Evolutionary conservation across 2,797 vertebrate species (phyloP).

Genomic region (Malurus splendens): DNA sequence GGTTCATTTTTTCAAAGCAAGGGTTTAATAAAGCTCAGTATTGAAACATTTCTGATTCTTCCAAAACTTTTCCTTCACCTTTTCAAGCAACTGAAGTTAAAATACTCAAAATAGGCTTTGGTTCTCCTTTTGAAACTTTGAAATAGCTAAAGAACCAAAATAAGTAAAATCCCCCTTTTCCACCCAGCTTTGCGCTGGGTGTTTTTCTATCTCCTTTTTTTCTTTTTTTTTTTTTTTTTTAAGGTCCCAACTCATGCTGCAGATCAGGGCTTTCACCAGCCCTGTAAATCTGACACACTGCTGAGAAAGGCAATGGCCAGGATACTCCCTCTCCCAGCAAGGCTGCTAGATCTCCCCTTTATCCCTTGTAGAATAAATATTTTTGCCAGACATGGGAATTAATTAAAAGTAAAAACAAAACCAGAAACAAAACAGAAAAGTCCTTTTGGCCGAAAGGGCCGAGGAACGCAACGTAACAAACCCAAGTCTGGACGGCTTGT

Average conservation of each 20-base stretch:
- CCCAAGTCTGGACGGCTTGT: not conserved
- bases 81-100: slow-evolving; percentile 16
- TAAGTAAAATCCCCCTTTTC: not conserved
- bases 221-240: not conserved
- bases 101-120: slow-evolving; percentile 21
- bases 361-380: not conserved
- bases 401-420: not conserved
- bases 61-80: slow-evolving; percentile 10
- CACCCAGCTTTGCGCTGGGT: not conserved
- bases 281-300: not conserved
- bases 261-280: not conserved
- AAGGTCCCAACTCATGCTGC: not conserved
- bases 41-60: not conserved
- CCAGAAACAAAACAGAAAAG: not conserved
- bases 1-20: not conserved
- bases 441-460: slow-evolving; percentile 3
- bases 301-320: not conserved
- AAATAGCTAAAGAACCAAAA: slow-evolving; percentile 23
- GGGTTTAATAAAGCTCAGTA: not conserved
- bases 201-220: not conserved
- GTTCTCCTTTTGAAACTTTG: slow-evolving; percentile 1
- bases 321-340: not conserved
- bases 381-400: not conserved
- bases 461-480: slow-evolving; percentile 21
- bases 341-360: not conserved